These are phyloP conservation scores for Sebastes cheni DNA, from an alignment of 2,797 vertebrate species.

Conservation along the genomic window DNA sequence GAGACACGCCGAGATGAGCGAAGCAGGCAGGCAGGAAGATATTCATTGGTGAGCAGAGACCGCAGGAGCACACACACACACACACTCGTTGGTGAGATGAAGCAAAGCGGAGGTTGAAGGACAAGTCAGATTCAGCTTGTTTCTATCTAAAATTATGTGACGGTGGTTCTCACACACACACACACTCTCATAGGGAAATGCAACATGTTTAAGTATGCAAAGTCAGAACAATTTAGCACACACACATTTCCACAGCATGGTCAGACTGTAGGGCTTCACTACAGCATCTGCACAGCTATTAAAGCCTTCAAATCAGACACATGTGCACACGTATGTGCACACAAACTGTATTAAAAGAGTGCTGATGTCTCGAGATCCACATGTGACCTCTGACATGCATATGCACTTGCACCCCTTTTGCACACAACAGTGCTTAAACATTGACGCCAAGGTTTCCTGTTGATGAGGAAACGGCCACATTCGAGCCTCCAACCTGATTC, in stretches of 20 bases:
- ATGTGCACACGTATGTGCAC: background rate
- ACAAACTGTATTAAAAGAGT: background rate
- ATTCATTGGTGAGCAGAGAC: constrained; percentile 21
- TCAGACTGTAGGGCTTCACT: background rate
- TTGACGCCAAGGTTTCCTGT: too few species aligned
- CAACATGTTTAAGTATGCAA: too few species aligned
- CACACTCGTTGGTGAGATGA: background rate
- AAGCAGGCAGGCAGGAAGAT: constrained; percentile 3
- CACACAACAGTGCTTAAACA: background rate
- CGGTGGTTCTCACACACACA: too few species aligned
- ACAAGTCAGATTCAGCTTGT: constrained; percentile 22
- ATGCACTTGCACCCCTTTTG: background rate
- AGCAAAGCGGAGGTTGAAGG: constrained; percentile 38
- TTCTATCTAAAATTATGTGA: background rate
- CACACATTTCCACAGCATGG: background rate
- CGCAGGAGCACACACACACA: background rate
- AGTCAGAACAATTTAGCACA: too few species aligned
- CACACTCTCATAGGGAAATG: too few species aligned
- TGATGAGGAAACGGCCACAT: background rate
- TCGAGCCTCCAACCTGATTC: background rate
- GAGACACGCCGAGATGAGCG: background rate
- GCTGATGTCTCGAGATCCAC: background rate
- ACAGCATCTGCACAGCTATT: background rate
- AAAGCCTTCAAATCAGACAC: background rate
- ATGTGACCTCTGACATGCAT: background rate